Evolutionary conservation across 1,140 invertebrate genomes (phyloP), one percentile per base, ranked within the genome.

Genomic region (Sarcophaga bullata): DNA sequence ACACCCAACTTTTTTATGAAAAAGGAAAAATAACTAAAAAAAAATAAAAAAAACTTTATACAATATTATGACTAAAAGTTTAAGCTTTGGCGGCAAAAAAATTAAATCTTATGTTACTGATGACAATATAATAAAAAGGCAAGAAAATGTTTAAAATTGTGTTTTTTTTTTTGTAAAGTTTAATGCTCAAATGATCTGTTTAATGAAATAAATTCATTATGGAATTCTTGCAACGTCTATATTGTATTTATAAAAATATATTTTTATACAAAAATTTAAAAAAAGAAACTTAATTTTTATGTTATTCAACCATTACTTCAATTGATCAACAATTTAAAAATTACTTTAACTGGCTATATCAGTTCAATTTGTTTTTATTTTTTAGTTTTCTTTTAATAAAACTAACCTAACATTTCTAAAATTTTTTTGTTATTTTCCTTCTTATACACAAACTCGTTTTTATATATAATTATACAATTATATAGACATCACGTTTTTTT

Each of bases 151-250:
- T 58, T n/a, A n/a, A n/a, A n/a, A n/a, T n/a, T 37, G 4, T 37
- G 4, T 37, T 37, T 37, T 37, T 37, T 37, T 37, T n/a, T n/a
- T n/a, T n/a, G n/a, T 37, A 58, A 58, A 15, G 54, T n/a, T 58
- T n/a, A 58, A 37, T 37, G 25, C 25, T 37, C 25, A 37, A 58
- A 58, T 58, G 54, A 58, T 58, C 54, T 58, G 54, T 58, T 58
- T 58, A 58, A 58, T 37, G 25, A 37, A 37, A 37, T 58, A 15
- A 58, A 58, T 58, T 58, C 54, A 58, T 58, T 58, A 58, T 58
- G n/a, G n/a, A 13, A 58, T 58, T 58, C 54, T n/a, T 58, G 54
- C 54, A 58, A 58, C 54, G 54, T 58, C 15, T 58, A n/a, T 58
- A 15, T 58, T 58, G 15, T 58, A 15, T 58, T 58, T 58, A 58